These are phyloP conservation scores for Drosophila leontia DNA, from an alignment of 1,140 invertebrate species.

Conservation along the genomic window DNA sequence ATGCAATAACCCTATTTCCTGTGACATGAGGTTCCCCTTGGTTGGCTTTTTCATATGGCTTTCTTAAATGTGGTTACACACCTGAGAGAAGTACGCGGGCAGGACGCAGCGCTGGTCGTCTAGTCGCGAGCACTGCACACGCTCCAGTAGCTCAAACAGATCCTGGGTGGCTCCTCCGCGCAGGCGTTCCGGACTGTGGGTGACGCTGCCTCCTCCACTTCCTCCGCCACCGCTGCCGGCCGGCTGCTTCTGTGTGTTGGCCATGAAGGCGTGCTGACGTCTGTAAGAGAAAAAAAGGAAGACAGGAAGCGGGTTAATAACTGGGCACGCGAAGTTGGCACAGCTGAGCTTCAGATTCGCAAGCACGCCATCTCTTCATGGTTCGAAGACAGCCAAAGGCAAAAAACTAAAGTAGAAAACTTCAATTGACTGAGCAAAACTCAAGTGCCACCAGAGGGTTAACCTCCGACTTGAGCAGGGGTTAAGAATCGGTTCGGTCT, in stretches of 20 bases:
- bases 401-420: constrained; percentile 1
- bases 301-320: constrained; percentile 69
- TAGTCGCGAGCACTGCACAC: constrained; percentile 95
- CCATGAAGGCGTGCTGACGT: constrained; percentile 86
- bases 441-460: constrained; percentile 51
- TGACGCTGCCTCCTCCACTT: constrained; percentile 83
- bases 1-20: not conserved
- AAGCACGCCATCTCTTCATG: constrained; percentile 73
- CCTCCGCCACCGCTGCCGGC: constrained; percentile 56
- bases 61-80: constrained; percentile 84
- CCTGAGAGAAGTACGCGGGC: constrained; percentile 94
- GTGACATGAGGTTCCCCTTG: constrained; percentile 17
- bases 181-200: constrained; percentile 85
- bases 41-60: not conserved
- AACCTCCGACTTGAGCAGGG: constrained; percentile 25
- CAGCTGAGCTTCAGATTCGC: constrained; percentile 49
- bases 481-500: constrained; percentile 16
- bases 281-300: constrained; percentile 71
- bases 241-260: constrained; percentile 76
- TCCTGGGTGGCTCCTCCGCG: constrained; percentile 91
- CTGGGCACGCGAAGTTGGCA: constrained; percentile 64
- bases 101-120: constrained; percentile 97
- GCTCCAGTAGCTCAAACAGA: constrained; percentile 95
- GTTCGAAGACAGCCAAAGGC: constrained; percentile 46
- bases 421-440: constrained; percentile 72